Base-by-base conservation (phyloP, 2,888 invertebrate genomes). In the Mesoligia furuncula region DNA sequence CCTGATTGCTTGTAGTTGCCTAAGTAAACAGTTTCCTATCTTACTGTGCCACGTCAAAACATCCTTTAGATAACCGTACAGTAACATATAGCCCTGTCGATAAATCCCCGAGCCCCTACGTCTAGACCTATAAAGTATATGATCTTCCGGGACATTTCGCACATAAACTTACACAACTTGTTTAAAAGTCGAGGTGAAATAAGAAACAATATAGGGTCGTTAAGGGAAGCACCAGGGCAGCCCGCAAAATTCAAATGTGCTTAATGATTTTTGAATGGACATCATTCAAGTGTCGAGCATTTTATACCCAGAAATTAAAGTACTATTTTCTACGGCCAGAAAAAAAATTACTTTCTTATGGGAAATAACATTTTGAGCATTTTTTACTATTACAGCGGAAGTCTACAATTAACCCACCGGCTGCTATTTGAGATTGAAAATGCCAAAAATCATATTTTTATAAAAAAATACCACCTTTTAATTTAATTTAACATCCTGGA, bases 111-210 rank as follows among this genome's bases (percentile, higher is more conserved):
- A 20, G 36, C 80, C 67, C 69, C 42, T 73, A 45, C 64, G 73
- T 81, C 84, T 81, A 84, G 77, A 83, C 73, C 70, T 75, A 84
- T 84, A 84, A 73, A 45, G 51, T 68, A 66, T 71, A 83, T 75
- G 75, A 75, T 69, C 71, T 83, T 82, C 77, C 73, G 80, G 73
- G 20, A 81, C 76, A 80, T 85, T 69, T 68, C 68, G 24, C 45
- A 57, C 70, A 70, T 72, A 81, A 67, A 83, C 74, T 48, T 72
- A 77, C 75, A 73, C 48, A 80, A 83, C 77, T 73, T 76, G 65
- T 75, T 80, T 76, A 79, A 84, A 85, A 73, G 65, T 70, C 65
- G 72, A 80, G 76, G 82, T 82, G 62, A 69, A 73, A 80, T 81
- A 80, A 83, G 77, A 71, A 81, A 70, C 71, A 73, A 68, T 69